Evolutionary conservation across 2,888 invertebrate species (phyloP).

Genomic region (Tenthredo notha): DNA sequence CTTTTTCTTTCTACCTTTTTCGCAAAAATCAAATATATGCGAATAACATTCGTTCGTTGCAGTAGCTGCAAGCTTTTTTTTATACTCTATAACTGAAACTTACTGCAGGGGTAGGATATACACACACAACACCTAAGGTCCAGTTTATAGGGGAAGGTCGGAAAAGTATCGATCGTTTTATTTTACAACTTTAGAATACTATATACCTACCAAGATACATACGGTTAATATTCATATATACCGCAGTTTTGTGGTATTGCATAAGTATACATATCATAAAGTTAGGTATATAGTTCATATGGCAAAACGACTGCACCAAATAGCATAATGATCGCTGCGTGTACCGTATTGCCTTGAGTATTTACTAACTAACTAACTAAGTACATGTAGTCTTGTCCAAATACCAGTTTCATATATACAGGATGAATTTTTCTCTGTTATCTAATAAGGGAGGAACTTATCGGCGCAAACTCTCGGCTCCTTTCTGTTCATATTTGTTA

Average conservation of each 20-base stretch:
- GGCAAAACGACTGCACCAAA: neutral
- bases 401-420: no score
- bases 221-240: neutral
- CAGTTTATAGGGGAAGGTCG: neutral
- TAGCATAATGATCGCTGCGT: neutral
- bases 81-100: no score
- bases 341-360: neutral
- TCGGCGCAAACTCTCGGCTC: no score
- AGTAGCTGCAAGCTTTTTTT: no score
- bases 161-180: conserved; percentile 13
- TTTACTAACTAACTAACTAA: neutral
- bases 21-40: no score
- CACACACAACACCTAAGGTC: neutral
- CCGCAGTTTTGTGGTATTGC: neutral
- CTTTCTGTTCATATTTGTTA: no score
- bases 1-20: no score
- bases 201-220: neutral
- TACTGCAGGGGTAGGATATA: no score
- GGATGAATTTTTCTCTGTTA: no score
- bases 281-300: neutral
- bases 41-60: no score
- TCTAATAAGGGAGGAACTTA: no score
- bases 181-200: neutral
- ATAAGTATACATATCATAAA: neutral
- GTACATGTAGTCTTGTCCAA: neutral